Percentiles rank a stretch among this genome's conserved stretches.
Conservation (phyloP, 2,797 vertebrate genomes). For the Margarornis squamiger region DNA sequence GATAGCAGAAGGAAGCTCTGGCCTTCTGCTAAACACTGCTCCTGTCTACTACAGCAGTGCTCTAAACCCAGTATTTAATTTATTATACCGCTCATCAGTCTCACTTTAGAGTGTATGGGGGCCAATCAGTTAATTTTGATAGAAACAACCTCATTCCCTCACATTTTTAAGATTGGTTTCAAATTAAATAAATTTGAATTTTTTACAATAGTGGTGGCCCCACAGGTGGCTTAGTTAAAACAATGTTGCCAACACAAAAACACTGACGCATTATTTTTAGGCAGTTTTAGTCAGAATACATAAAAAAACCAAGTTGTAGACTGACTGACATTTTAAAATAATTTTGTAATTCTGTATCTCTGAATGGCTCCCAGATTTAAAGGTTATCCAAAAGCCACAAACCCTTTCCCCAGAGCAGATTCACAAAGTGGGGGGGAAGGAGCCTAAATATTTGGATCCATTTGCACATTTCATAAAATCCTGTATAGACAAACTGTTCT, state of each 20-base stretch:
- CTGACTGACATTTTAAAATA: not conserved
- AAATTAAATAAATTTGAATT: not conserved
- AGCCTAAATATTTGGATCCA: not conserved
- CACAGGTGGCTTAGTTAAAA: not conserved
- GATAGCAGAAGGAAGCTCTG: rapidly evolving
- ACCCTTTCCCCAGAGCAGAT: not conserved
- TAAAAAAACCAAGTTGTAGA: not conserved
- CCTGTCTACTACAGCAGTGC: not conserved
- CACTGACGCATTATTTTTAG: not conserved
- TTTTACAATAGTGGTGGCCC: not conserved
- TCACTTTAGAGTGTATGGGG: not conserved
- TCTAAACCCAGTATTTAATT: not conserved
- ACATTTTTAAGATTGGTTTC: not conserved
- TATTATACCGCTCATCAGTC: not conserved
- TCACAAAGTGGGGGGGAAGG: rapidly evolving
- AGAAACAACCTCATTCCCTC: not conserved
- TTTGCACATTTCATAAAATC: not conserved
- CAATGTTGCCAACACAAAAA: not conserved
- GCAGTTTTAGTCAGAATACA: not conserved
- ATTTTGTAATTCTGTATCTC: not conserved
- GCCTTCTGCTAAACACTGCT: not conserved
- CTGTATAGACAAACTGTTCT: not conserved
- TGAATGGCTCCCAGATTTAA: not conserved
- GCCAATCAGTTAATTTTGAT: not conserved
- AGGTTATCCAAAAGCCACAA: conserved; percentile 6